Evolutionary conservation across 1,140 invertebrate genomes (phyloP), one percentile per base, ranked within the genome.

Genomic region (Dolichoris vasculosae): DNA sequence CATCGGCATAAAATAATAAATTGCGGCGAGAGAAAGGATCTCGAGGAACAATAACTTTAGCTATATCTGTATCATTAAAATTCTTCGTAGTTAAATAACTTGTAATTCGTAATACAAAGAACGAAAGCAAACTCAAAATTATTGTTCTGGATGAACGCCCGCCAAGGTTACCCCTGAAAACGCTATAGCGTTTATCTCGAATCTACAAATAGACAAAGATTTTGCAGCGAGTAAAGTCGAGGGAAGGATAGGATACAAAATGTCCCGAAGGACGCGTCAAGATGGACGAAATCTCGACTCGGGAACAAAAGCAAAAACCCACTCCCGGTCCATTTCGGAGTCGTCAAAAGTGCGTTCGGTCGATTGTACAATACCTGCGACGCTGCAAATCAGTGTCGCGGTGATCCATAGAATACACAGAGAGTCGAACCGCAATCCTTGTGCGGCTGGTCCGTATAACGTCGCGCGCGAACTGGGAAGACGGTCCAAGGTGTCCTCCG

Each of bases 381-480:
- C 64, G 30, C 30, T 48, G 43, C 46, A 35, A 82, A 82, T 82
- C 80, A 71, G 64, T 26, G 43, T 55, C 69, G 67, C 69, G 69
- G 11, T 20, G 32, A 73, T 82, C 81, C 81, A 55, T 59, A 59
- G 67, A 82, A 82, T 75, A 83, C 75, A 77, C 82, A 83, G 55
- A 77, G 55, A 32, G 73, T 6, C 15, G 17, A 83, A 83, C 82
- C 82, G 73, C 82, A 78, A 48, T 8, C 38, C n/a, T 20, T 40
- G 75, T 23, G 46, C 17, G 73, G 38, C 38, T 11, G 69, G 20
- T 73, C 17, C n/a, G 46, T n/a, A 15, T 76, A 48, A 26, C 32
- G 17, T 43, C 69, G 69, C 6, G 9, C 20, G 51, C 2, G 30
- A 26, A 23, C 1, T 23, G 43, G 11, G 26, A 9, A 46, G 20